Base-by-base conservation (phyloP, 2,797 vertebrate genomes). In the Mycteria americana region DNA sequence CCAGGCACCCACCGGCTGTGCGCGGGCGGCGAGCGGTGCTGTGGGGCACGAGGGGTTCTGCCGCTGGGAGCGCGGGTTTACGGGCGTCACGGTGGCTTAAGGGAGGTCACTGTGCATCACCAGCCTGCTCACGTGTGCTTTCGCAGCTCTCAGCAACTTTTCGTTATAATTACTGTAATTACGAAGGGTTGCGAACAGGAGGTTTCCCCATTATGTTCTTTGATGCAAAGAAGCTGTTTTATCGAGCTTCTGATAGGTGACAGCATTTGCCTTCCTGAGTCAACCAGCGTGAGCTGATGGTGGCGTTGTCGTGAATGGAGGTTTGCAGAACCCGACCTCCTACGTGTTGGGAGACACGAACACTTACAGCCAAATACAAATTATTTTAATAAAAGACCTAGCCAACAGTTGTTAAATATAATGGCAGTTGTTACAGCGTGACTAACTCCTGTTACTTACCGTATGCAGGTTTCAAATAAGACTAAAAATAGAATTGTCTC, bases 21-120 rank as follows among this genome's bases (percentile, higher is more conserved):
- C 17, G 0, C 1, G 21, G 8, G 3, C 2, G 0, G 0, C 12
- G 9, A 14, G 3, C 4, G 0, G 18, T 8, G 23, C 31, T n/a
- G 13, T 4, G 6, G 3, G 33, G 83, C 41, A 3, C 21, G 3
- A 22, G 35, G 50, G 35, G 12, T 22, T 45, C 81, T n/a, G 69
- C 39, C 3, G 6, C 1, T 57, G 67, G 63, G 39, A 53, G 4
- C 0, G 3, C 43, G 16, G 43, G 11, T 9, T 43, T 30, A 2
- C 6, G 25, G 65, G 48, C 19, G 4, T 56, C 33, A 0, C 0
- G 0, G 8, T 7, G 74, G 22, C 78, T 25, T 54, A 18, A 28
- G 56, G 21, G 22, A 13, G 16, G 48, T 46, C 43, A 4, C 43
- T 9, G 60, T 3, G 14, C 69, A 13, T 70, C 48, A 23, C 60